A percentile compares a stretch with the other conserved stretches of the same genome.
phyloP scores from a whole-genome alignment of 2,113 vertebrate species.

The Paedocypris sp. region DNA sequence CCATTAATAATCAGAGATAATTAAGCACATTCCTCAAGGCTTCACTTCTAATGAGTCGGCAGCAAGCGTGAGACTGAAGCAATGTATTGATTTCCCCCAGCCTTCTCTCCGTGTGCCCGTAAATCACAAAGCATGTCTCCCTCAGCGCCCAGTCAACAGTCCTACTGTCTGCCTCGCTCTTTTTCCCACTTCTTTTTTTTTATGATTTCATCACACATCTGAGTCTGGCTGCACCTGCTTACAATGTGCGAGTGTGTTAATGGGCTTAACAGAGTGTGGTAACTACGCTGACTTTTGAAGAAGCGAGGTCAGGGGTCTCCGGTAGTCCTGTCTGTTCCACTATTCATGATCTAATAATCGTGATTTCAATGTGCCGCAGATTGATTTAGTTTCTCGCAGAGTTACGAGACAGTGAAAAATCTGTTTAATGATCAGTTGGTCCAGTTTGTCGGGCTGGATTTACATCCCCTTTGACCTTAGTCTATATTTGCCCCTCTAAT shows the following conservation, averaged over 20 bases:
- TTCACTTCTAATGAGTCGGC: constrained; percentile 45
- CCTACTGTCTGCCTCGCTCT: constrained; percentile 3
- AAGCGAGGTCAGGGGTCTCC: background rate
- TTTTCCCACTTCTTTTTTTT: constrained; percentile 4
- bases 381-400: background rate
- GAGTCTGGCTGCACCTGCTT: constrained; percentile 3
- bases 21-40: constrained; percentile 50
- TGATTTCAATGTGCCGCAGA: background rate
- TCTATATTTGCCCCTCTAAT: background rate
- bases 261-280: background rate
- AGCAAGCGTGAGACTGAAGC: constrained; percentile 38
- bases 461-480: background rate
- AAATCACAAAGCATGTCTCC: constrained; percentile 25
- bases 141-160: background rate
- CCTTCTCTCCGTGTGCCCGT: constrained; percentile 21
- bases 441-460: background rate
- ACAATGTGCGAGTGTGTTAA: background rate
- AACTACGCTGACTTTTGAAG: background rate
- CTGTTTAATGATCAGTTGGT: background rate
- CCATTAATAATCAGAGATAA: constrained; percentile 51
- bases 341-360: background rate
- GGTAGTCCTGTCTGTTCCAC: background rate
- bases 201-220: no score
- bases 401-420: background rate
- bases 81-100: constrained; percentile 40